These are phyloP conservation scores for Cheilosia urbana DNA, from an alignment of 2,888 invertebrate genomes.

Conservation along the genomic window DNA sequence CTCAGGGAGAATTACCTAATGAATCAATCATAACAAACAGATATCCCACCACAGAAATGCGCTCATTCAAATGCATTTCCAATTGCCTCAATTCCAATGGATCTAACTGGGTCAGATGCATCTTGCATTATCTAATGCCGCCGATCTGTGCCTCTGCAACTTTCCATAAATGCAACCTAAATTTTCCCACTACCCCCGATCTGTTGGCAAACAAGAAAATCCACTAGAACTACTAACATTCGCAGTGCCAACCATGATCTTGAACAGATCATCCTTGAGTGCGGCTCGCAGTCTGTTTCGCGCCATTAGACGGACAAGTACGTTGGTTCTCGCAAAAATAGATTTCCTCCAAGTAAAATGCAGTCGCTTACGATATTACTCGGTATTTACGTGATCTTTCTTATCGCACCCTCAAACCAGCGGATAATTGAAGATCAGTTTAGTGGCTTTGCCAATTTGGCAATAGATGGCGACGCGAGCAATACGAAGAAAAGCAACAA, in stretches of 20 bases:
- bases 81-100: slow-evolving; percentile 42
- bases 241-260: slow-evolving; percentile 23
- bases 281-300: slow-evolving; percentile 56
- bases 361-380: slow-evolving; percentile 58
- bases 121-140: slow-evolving; percentile 58
- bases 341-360: slow-evolving; percentile 26
- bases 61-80: slow-evolving; percentile 18
- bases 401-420: slow-evolving; percentile 61
- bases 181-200: slow-evolving; percentile 27
- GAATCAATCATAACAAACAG: slow-evolving; percentile 22
- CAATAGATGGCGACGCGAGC: slow-evolving; percentile 58
- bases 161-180: slow-evolving; percentile 63
- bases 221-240: slow-evolving; percentile 47
- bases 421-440: slow-evolving; percentile 34
- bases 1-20: slow-evolving; percentile 45
- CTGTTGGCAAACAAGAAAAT: slow-evolving; percentile 42
- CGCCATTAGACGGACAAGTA: slow-evolving; percentile 55
- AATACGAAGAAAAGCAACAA: slow-evolving; percentile 41
- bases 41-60: neutral
- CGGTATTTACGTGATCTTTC: slow-evolving; percentile 41
- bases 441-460: slow-evolving; percentile 26
- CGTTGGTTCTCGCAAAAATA: slow-evolving; percentile 11
- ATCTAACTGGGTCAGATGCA: slow-evolving; percentile 30
- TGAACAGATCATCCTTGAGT: slow-evolving; percentile 54
- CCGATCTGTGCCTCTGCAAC: slow-evolving; percentile 23